Conservation (phyloP, 2,113 vertebrate species). For the Anthoscopus minutus region DNA sequence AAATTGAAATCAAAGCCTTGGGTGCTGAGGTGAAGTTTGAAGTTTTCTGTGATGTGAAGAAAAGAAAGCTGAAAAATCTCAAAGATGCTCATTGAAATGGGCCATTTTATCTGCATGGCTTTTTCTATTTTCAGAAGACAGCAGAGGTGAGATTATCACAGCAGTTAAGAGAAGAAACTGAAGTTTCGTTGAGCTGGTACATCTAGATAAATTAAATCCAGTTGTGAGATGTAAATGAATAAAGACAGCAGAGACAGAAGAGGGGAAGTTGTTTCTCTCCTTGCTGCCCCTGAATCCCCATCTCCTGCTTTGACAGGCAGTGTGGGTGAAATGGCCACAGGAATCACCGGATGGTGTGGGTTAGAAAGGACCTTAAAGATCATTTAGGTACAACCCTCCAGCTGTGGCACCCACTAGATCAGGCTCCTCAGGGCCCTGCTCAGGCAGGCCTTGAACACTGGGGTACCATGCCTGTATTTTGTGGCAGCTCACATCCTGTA, state of each 20-base stretch:
- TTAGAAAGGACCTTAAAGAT: neutral
- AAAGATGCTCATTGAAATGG: neutral
- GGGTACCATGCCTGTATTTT: neutral
- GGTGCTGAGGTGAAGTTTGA: neutral
- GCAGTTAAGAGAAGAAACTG: slow-evolving; percentile 4
- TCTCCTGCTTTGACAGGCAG: neutral
- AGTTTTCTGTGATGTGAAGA: neutral
- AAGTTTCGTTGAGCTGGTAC: neutral
- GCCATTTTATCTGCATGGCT: neutral
- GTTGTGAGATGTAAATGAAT: neutral
- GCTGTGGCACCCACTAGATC: neutral
- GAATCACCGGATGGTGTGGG: neutral
- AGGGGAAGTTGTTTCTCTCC: neutral
- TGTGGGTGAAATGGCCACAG: neutral
- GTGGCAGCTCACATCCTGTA: neutral
- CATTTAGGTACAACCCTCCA: neutral
- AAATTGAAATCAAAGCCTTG: slow-evolving; percentile 3
- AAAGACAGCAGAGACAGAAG: neutral
- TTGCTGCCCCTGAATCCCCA: neutral
- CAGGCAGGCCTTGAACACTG: neutral
- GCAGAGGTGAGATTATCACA: neutral
- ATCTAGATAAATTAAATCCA: neutral
- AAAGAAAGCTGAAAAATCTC: neutral
- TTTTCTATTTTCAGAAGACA: neutral
- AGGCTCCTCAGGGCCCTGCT: no score